These are phyloP conservation scores for Aleadryas rufinucha DNA, from an alignment of 2,113 vertebrate genomes.

Conservation along the genomic window DNA sequence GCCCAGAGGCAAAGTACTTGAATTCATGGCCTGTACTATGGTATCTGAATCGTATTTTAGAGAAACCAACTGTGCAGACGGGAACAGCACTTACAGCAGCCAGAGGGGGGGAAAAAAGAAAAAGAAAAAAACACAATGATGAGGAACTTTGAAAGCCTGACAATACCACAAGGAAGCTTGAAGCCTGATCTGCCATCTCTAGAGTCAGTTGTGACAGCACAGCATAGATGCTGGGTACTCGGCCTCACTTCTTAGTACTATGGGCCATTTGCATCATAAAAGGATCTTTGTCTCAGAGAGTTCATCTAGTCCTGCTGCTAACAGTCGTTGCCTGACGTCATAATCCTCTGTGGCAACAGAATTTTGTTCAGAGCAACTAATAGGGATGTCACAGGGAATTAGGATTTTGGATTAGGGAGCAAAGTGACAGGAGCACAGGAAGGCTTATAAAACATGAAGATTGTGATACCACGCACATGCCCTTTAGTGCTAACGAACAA, in stretches of 20 bases:
- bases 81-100: not conserved
- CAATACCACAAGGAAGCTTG: not conserved
- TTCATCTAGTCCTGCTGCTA: not conserved
- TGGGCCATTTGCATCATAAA: not conserved
- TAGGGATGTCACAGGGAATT: constrained; percentile 31
- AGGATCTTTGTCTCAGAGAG: not conserved
- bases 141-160: not conserved
- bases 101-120: accelerated
- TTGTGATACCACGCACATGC: not conserved
- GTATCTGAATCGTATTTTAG: not conserved
- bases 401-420: constrained; percentile 23
- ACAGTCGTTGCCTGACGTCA: not conserved
- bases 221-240: not conserved
- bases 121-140: accelerated
- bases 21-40: not conserved
- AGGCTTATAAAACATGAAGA: not conserved
- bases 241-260: not conserved
- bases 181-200: not conserved
- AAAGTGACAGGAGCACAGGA: not conserved
- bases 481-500: not conserved
- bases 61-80: not conserved
- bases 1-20: not conserved
- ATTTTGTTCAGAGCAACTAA: constrained; percentile 28
- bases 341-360: constrained; percentile 37
- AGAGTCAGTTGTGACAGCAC: not conserved